phyloP scores from a whole-genome alignment of 2,797 vertebrate species.

The Anas acuta region DNA sequence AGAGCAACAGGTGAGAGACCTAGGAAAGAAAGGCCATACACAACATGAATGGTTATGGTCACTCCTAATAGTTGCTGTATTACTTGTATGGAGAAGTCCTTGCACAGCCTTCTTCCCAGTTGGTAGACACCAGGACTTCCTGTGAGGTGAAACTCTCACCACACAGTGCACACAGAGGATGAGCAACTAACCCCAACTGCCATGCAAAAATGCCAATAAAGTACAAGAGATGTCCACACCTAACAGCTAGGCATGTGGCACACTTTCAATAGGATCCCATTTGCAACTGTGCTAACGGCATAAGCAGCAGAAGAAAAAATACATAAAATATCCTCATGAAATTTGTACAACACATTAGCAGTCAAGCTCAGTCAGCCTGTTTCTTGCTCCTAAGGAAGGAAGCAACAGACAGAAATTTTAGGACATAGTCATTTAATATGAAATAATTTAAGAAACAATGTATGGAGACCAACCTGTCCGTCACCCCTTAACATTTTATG shows the following conservation, averaged over 20 bases:
- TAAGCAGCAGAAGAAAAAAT: slow-evolving; percentile 37
- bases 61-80: neutral
- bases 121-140: neutral
- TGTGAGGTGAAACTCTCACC: neutral
- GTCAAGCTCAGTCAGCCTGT: neutral
- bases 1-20: neutral
- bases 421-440: neutral
- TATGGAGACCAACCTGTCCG: accelerated
- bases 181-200: slow-evolving; percentile 12
- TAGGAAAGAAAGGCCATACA: neutral
- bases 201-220: slow-evolving; percentile 9
- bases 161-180: neutral
- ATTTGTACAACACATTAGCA: neutral
- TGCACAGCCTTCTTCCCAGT: accelerated
- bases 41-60: neutral
- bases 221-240: neutral
- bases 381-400: neutral
- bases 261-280: neutral
- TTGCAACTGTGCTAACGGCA: slow-evolving; percentile 37
- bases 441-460: neutral
- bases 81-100: neutral
- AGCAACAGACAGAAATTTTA: neutral
- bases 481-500: neutral
- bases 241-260: slow-evolving; percentile 6
- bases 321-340: slow-evolving; percentile 29